Evolutionary conservation across 2,888 invertebrate genomes (phyloP).

Genomic region (Anoplius nigerrimus): DNA sequence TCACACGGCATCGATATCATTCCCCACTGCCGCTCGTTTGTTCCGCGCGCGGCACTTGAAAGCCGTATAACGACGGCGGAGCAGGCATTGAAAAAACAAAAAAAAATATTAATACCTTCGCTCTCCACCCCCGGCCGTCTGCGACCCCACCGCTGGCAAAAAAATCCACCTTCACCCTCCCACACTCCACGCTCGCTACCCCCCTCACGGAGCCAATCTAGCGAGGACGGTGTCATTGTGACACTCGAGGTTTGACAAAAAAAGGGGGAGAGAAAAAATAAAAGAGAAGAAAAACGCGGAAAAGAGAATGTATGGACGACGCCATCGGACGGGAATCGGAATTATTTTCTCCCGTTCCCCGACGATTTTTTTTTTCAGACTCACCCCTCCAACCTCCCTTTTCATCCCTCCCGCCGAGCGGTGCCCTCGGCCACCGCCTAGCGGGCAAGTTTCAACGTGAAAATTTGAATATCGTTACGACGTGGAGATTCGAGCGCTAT

Average conservation of each 20-base stretch:
- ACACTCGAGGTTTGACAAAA: neutral
- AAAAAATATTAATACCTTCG: no score
- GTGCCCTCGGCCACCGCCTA: no score
- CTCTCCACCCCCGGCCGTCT: no score
- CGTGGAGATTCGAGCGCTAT: constrained; percentile 62
- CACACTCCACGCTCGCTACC: no score
- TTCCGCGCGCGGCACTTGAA: no score
- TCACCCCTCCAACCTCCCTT: constrained; percentile 31
- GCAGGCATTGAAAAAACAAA: no score
- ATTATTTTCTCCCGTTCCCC: constrained; percentile 22
- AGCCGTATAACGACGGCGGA: no score
- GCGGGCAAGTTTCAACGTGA: constrained; percentile 48
- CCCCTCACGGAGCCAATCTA: neutral
- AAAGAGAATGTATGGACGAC: neutral
- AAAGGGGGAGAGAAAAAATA: neutral
- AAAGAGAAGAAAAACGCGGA: neutral
- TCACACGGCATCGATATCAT: no score
- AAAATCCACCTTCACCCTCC: no score
- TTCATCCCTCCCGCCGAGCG: constrained; percentile 40
- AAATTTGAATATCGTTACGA: constrained; percentile 54
- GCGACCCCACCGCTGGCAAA: neutral
- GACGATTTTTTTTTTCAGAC: neutral
- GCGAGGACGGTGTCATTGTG: neutral
- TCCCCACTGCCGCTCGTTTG: no score
- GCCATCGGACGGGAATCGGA: no score